A percentile compares a stretch with the other conserved stretches of the same genome.
These are phyloP conservation scores for Ceratothoa steindachneri DNA, from an alignment of 2,888 invertebrate species.

Conservation along the genomic window DNA sequence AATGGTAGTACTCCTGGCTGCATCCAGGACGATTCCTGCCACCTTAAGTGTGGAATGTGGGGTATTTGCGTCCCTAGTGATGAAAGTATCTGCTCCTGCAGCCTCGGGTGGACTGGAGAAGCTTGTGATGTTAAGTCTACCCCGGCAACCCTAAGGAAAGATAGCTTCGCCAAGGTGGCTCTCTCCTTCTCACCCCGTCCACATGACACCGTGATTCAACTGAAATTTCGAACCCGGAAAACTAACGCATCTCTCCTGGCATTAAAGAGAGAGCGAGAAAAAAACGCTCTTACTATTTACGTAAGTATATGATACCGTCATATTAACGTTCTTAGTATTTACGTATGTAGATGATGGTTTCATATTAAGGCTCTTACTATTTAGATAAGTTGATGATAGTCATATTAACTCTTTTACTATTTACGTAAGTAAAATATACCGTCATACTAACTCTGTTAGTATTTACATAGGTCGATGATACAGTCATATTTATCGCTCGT, in stretches of 20 bases:
- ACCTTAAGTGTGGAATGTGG: slow-evolving; percentile 21
- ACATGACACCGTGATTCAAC: slow-evolving; percentile 19
- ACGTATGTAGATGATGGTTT: no score
- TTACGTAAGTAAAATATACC: no score
- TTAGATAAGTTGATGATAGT: no score
- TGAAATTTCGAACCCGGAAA: slow-evolving; percentile 22
- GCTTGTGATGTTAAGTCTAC: slow-evolving; percentile 19
- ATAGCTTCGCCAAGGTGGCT: slow-evolving; percentile 29
- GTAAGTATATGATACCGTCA: no score
- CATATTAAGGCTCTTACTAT: no score
- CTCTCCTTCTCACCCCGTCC: slow-evolving; percentile 28
- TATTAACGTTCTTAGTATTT: no score
- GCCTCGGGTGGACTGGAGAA: slow-evolving; percentile 28
- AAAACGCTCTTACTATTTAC: not conserved
- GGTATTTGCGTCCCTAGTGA: slow-evolving; percentile 23
- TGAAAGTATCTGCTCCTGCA: slow-evolving; percentile 17
- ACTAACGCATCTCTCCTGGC: slow-evolving; percentile 23
- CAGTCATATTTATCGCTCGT: no score
- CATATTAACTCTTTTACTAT: no score
- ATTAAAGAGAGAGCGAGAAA: not conserved
- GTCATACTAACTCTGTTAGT: no score
- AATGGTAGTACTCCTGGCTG: slow-evolving; percentile 71
- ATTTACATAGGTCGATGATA: no score
- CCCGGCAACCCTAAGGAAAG: slow-evolving; percentile 16
- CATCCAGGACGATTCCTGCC: slow-evolving; percentile 19